Base-by-base conservation (phyloP, 2,113 vertebrate species). In the Pogona vitticeps region DNA sequence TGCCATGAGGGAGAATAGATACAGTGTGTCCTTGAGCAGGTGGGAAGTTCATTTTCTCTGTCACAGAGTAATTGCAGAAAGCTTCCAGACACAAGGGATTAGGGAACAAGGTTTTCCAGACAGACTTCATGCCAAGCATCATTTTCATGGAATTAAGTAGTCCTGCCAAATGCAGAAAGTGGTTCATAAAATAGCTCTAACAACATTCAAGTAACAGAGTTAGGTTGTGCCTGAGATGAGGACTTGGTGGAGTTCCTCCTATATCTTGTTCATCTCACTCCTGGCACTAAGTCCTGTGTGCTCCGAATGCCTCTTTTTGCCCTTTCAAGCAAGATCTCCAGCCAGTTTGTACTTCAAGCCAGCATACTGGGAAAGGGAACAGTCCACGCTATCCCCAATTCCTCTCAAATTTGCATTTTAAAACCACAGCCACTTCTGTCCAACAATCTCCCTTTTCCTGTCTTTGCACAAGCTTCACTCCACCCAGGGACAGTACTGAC, bases 341-440 rank as follows among this genome's bases (percentile, higher is more conserved):
- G 76, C 67, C 80, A 67, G 84, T 80, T 86, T 86, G 17, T 38
- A 63, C 28, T 61, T 80, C 72, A 42, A 80, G 76, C 77, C 85
- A 86, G 33, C 36, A 15, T 20, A 71, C 18, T 61, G 36, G 77
- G 65, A 36, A 72, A 86, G 68, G 58, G 80, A 86, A 33, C 12
- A 58, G 23, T 68, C 61, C 77, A 86, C 26, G 52, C 21, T 38
- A 42, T 71, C 79, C 28, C 21, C 10, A 61, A 18, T 26, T 28
- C 40, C 68, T 72, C 36, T 20, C 36, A 46, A 33, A 86, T 80
- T 72, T 80, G 76, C 77, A 86, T 86, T 72, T 72, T 20, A 80
- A 86, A 86, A 80, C 36, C 36, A 52, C 59, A 14, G n/a, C 28
- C 31, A 76, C n/a, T 76, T 84, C 61, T 13, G 63, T 76, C 72